These are phyloP conservation scores for Agrochola lota DNA, from an alignment of 2,888 invertebrate species.

Conservation along the genomic window DNA sequence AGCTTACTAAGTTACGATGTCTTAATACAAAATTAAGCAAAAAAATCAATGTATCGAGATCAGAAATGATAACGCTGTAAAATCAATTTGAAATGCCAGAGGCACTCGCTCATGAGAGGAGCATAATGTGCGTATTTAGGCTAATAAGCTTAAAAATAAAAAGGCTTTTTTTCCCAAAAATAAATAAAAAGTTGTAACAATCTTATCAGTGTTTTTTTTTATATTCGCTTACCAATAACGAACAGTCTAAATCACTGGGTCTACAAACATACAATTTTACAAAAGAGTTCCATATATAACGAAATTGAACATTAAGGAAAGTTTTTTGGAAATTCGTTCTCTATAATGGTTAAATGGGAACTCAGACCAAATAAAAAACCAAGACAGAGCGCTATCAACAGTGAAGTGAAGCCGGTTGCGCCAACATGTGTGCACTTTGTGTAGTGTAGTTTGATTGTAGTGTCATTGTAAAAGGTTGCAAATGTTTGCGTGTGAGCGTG, in stretches of 20 bases:
- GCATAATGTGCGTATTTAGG: conserved; percentile 21
- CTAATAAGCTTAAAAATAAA: conserved; percentile 7
- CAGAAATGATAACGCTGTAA: conserved; percentile 29
- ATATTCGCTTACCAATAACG: not conserved
- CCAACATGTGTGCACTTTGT: no score
- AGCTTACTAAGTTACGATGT: conserved; percentile 17
- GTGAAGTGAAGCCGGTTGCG: no score
- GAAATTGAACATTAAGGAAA: not conserved
- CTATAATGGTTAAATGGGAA: not conserved
- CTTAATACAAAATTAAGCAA: conserved; percentile 28
- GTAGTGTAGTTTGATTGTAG: no score
- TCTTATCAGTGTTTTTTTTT: not conserved
- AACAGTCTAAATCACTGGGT: not conserved
- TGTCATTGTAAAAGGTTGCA: no score
- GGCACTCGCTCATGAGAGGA: conserved; percentile 4
- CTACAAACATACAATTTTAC: no score
- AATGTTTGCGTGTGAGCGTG: no score
- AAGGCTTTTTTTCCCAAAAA: not conserved
- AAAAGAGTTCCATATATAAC: not conserved
- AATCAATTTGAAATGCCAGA: conserved; percentile 43
- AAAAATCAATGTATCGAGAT: conserved; percentile 31
- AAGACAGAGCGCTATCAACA: no score
- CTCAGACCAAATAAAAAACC: no score
- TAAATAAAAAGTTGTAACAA: not conserved
- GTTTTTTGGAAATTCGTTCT: not conserved